Base-by-base conservation (phyloP, 1,140 invertebrate genomes). In the Tetragonula clypearis region DNA sequence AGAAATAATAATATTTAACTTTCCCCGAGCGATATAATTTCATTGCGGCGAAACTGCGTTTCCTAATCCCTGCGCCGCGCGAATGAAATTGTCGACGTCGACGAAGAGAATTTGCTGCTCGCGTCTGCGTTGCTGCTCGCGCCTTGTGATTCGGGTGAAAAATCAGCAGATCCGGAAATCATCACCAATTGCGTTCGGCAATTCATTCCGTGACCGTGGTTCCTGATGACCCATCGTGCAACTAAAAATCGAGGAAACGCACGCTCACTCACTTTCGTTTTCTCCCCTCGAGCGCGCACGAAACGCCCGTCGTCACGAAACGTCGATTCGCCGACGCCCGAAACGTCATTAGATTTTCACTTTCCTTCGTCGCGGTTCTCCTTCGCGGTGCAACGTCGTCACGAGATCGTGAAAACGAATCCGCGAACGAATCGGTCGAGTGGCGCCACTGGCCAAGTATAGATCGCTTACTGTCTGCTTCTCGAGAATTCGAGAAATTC, bases 391-490 rank as follows among this genome's bases (percentile, higher is more conserved):
- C 68, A 23, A 55, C 56, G 69, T 73, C 56, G 69, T 73, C 69
- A 30, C 56, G 79, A 35, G 71, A 75, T 75, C 79, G 56, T 73
- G 49, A 80, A 72, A 66, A 17, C 41, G 41, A 41, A 41, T 41
- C 41, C 35, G 35, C 35, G 41, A 8, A 49, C 41, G 41, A 49
- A 49, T 9, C 41, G 41, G 41, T 2, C 35, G 35, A 35, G 35
- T 3, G 35, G 35, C 35, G 35, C 35, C 35, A 49, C 8, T 49
- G 41, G 41, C 6, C 41, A 49, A 49, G 6, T 8, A 30, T 0
- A 30, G 41, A 49, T 9, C 0, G 41, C 35, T 35, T 49, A 30
- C 41, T 8, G 41, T 49, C 41, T 49, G 41, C 41, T 49, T 49
- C 6, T 49, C 6, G 41, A 49, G 8, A 49, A 49, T 49, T 49